These are phyloP conservation scores for Caenorhabditis angaria DNA, from an alignment of 2,888 invertebrate species.

Conservation along the genomic window DNA sequence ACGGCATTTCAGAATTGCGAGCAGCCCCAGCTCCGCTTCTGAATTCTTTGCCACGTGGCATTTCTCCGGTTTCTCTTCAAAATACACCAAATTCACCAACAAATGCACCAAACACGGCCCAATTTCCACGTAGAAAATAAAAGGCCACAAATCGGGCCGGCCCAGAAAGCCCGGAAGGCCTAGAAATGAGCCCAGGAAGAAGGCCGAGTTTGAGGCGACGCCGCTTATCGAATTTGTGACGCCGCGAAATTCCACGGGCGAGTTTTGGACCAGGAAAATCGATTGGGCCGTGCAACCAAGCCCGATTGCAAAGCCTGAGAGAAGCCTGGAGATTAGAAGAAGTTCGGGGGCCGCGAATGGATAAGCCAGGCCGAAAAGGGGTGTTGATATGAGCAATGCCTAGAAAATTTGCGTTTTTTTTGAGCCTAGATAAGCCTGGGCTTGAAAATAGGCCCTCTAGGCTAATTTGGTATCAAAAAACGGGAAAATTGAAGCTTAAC, in stretches of 20 bases:
- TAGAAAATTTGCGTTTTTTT: constrained; percentile 5
- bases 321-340: constrained; percentile 53
- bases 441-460: neutral
- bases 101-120: constrained; percentile 39
- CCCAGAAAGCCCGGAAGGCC: constrained; percentile 60
- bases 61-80: too few species aligned
- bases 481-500: too few species aligned
- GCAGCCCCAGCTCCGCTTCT: constrained; percentile 15
- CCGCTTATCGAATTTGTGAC: constrained; percentile 62
- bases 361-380: constrained; percentile 37
- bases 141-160: constrained; percentile 51
- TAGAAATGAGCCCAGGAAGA: constrained; percentile 54
- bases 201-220: constrained; percentile 60
- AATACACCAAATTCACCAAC: neutral
- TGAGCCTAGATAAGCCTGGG: neutral
- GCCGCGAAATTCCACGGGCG: constrained; percentile 59
- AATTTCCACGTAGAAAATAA: constrained; percentile 52
- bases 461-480: too few species aligned
- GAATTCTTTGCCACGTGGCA: too few species aligned
- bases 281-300: constrained; percentile 60
- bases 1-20: constrained; percentile 19
- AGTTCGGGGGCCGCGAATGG: constrained; percentile 42
- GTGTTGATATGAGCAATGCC: constrained; percentile 31
- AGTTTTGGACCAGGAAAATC: constrained; percentile 63
- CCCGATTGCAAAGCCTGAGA: constrained; percentile 63